Evolutionary conservation across 2,888 invertebrate genomes (phyloP).

Genomic region (Pseudeuparius sepicola): DNA sequence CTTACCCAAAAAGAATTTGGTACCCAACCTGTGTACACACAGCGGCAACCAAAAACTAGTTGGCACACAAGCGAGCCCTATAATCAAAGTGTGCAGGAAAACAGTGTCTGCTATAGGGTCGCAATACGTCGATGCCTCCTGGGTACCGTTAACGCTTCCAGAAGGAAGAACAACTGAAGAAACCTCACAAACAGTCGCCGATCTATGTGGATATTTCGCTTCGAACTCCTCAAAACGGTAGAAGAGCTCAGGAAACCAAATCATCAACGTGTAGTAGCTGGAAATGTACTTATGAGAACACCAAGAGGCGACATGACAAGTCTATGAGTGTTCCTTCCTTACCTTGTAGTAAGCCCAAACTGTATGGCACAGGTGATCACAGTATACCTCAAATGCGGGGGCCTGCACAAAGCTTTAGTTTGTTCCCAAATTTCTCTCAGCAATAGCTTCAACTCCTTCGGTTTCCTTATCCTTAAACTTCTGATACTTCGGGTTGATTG

Average conservation of each 20-base stretch:
- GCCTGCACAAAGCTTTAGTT: constrained; percentile 61
- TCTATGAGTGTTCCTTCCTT: too few species aligned
- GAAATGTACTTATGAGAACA: constrained; percentile 23
- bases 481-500: constrained; percentile 57
- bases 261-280: constrained; percentile 85
- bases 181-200: constrained; percentile 69
- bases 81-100: constrained; percentile 66
- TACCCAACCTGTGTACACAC: constrained; percentile 68
- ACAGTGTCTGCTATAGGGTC: constrained; percentile 57
- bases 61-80: constrained; percentile 71
- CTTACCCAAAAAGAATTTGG: constrained; percentile 74
- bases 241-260: constrained; percentile 88
- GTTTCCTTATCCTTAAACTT: constrained; percentile 58
- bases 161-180: constrained; percentile 50
- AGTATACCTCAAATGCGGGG: constrained; percentile 67
- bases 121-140: constrained; percentile 48
- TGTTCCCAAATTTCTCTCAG: constrained; percentile 63
- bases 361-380: constrained; percentile 70
- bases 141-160: constrained; percentile 32
- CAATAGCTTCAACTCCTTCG: constrained; percentile 59
- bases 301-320: neutral
- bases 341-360: constrained; percentile 73
- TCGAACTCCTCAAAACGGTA: constrained; percentile 73
- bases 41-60: constrained; percentile 70
- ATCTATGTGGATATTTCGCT: constrained; percentile 50